These are phyloP conservation scores for Nanorana parkeri DNA, from an alignment of 2,113 vertebrate genomes.

Conservation along the genomic window DNA sequence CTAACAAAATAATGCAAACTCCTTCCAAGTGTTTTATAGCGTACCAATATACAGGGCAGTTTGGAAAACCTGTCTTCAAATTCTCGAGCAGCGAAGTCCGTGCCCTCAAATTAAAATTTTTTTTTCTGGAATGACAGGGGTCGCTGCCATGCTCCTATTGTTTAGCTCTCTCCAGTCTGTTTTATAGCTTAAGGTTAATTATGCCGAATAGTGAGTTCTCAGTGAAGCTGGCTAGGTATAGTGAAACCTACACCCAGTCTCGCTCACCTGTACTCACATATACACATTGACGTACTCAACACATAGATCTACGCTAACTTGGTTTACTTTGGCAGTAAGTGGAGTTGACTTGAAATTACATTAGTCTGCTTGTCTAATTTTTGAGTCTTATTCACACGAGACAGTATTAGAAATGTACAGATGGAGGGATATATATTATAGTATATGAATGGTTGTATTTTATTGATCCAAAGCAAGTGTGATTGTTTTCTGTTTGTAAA, in stretches of 20 bases:
- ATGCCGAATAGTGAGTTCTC: background rate
- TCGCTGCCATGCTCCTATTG: background rate
- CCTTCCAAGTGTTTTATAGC: slow-evolving; percentile 32
- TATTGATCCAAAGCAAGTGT: no score
- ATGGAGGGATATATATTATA: no score
- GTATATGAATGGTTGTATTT: no score
- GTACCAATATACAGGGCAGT: slow-evolving; percentile 15
- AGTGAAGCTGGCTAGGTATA: background rate
- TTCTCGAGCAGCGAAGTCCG: slow-evolving; percentile 55
- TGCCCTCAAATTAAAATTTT: slow-evolving; percentile 12
- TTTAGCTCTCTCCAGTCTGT: slow-evolving; percentile 7
- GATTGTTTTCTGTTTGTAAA: no score
- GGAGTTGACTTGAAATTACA: background rate
- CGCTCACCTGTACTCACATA: background rate
- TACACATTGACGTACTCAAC: background rate
- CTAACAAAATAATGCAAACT: slow-evolving; percentile 36
- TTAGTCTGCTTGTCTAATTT: no score
- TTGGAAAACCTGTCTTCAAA: slow-evolving; percentile 58
- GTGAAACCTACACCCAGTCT: background rate
- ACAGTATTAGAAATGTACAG: no score
- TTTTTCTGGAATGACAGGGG: background rate
- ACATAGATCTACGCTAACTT: background rate
- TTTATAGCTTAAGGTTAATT: slow-evolving; percentile 8
- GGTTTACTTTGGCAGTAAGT: background rate
- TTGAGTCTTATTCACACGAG: no score